Percentiles rank a stretch among this genome's conserved stretches.
These are phyloP conservation scores for Macaria notata DNA, from an alignment of 2,888 invertebrate genomes.

Conservation along the genomic window DNA sequence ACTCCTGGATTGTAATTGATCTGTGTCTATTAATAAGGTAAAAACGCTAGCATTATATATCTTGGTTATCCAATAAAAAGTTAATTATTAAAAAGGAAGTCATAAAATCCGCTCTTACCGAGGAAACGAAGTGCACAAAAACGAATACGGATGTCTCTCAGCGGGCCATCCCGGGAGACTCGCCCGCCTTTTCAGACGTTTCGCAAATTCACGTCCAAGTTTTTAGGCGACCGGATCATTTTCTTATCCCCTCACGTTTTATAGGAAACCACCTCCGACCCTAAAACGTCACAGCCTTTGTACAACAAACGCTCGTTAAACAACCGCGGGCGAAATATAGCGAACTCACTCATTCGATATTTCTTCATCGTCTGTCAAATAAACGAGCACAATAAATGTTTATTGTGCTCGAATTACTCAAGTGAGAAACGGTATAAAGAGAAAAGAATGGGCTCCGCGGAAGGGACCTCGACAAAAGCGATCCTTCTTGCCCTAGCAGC, in stretches of 20 bases:
- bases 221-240: slow-evolving; percentile 57
- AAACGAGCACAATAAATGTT: slow-evolving; percentile 79
- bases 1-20: too few relatives aligned
- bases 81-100: slow-evolving; percentile 65
- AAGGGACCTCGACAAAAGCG: slow-evolving; percentile 78
- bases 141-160: slow-evolving; percentile 62
- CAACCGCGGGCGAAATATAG: slow-evolving; percentile 59
- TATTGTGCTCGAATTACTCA: slow-evolving; percentile 80
- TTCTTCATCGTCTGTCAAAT: slow-evolving; percentile 78
- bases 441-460: slow-evolving; percentile 75
- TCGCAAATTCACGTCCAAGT: slow-evolving; percentile 58
- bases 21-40: too few relatives aligned
- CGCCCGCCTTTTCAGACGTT: slow-evolving; percentile 54
- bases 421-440: slow-evolving; percentile 79
- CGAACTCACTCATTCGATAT: slow-evolving; percentile 71
- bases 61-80: slow-evolving; percentile 15
- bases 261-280: slow-evolving; percentile 35
- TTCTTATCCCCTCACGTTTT: slow-evolving; percentile 48
- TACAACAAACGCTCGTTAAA: slow-evolving; percentile 54
- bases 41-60: too few relatives aligned
- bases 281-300: slow-evolving; percentile 46
- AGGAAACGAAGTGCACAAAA: slow-evolving; percentile 63
- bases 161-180: slow-evolving; percentile 49
- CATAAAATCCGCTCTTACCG: slow-evolving; percentile 63
- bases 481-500: slow-evolving; percentile 79